Evolutionary conservation across 1,140 invertebrate species (phyloP).

Genomic region (Ridgeia piscesae): DNA sequence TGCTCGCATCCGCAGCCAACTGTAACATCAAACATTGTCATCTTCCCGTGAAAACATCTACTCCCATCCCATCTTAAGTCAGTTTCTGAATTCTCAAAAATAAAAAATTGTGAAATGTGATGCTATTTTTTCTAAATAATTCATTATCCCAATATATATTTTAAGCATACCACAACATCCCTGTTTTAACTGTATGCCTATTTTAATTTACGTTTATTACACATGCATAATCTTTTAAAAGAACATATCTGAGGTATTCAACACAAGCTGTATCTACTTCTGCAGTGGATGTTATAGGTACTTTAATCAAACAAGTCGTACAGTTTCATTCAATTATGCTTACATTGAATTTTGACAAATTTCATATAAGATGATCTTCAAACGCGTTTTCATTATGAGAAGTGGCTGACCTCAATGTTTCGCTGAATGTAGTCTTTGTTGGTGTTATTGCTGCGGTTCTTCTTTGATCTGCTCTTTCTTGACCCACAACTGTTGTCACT

Average conservation of each 20-base stretch:
- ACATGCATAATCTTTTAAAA: no score
- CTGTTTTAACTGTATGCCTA: neutral
- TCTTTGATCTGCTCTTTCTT: slow-evolving; percentile 22
- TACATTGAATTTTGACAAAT: neutral
- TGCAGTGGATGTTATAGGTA: neutral
- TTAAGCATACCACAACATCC: neutral
- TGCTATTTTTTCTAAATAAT: neutral
- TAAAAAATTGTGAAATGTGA: neutral
- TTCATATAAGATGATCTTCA: neutral
- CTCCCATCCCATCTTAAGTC: no score
- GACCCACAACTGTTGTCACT: slow-evolving; percentile 19
- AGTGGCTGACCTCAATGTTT: slow-evolving; percentile 49
- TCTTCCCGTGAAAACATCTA: neutral
- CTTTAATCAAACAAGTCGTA: neutral
- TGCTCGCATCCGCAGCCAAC: slow-evolving; percentile 50
- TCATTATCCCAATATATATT: neutral
- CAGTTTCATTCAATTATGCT: neutral
- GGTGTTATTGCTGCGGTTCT: slow-evolving; percentile 18
- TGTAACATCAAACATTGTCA: slow-evolving; percentile 25
- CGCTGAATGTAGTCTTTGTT: slow-evolving; percentile 52
- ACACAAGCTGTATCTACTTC: neutral
- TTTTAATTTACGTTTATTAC: neutral
- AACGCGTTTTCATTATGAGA: neutral
- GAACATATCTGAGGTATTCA: neutral
- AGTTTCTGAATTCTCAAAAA: neutral